Percentiles rank a stretch among this genome's conserved stretches.
phyloP scores from a whole-genome alignment of 2,113 vertebrate genomes.

The Rhinoptilus africanus region DNA sequence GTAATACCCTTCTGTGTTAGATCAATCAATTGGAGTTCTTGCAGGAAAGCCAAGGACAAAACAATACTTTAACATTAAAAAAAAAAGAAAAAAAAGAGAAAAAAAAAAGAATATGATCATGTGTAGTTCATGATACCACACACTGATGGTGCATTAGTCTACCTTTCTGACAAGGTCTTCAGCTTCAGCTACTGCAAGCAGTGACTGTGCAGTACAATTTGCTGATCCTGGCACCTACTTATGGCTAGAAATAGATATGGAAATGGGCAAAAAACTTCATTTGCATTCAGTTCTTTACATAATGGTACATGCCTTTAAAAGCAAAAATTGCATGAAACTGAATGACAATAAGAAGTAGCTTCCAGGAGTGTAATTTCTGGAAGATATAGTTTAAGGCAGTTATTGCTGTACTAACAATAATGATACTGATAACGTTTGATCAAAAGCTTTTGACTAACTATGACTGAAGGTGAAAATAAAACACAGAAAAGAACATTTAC shows the following conservation, averaged over 20 bases:
- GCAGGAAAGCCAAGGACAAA: not conserved
- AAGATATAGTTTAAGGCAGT: not conserved
- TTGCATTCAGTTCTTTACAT: not conserved
- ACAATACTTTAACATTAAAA: not conserved
- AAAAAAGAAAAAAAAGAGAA: too few species aligned
- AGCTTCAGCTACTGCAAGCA: not conserved
- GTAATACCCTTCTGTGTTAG: not conserved
- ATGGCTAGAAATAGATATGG: not conserved
- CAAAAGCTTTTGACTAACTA: not conserved
- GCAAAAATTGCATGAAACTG: not conserved
- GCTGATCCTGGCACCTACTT: not conserved
- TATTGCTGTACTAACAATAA: not conserved
- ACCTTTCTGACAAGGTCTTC: not conserved
- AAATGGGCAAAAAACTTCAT: not conserved
- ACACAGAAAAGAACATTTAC: not conserved
- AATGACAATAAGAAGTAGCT: not conserved
- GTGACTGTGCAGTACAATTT: not conserved
- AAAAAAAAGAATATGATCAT: rapidly evolving
- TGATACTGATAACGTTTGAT: not conserved
- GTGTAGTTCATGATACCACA: not conserved
- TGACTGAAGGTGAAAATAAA: not conserved
- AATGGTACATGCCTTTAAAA: not conserved
- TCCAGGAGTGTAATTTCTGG: not conserved
- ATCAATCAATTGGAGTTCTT: not conserved
- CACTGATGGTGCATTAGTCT: not conserved